Conservation (phyloP, 2,113 vertebrate genomes). For the Ciconia stormi region DNA sequence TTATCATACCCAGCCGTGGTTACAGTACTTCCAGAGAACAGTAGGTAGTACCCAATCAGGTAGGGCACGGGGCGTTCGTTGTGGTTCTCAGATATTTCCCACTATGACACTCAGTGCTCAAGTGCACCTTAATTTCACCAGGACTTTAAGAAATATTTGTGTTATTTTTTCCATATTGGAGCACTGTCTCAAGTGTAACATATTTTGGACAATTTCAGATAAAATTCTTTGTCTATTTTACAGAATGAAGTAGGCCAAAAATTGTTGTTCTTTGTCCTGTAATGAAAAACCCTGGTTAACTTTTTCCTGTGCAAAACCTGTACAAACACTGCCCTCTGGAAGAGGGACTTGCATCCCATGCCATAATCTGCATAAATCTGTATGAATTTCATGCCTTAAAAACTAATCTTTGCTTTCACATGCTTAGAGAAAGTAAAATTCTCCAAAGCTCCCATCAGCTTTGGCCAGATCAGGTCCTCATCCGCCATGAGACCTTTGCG, state of each 20-base stretch:
- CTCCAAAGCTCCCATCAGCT: background rate
- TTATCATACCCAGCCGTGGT: background rate
- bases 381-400: background rate
- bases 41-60: background rate
- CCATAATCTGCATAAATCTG: background rate
- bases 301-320: background rate
- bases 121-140: background rate
- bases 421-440: background rate
- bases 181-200: background rate
- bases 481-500: background rate
- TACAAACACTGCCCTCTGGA: background rate
- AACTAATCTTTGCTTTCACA: background rate
- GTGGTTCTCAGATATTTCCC: background rate
- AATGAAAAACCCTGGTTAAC: background rate
- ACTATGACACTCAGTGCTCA: background rate
- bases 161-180: background rate
- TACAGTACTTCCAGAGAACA: background rate
- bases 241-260: background rate
- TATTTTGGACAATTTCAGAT: background rate
- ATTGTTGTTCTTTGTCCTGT: background rate
- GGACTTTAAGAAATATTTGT: background rate
- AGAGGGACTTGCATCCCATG: background rate
- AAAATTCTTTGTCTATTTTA: background rate
- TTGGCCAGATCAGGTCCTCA: background rate
- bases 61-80: background rate